Evolutionary conservation across 2,888 invertebrate species (phyloP).

Genomic region (Drosophila planitibia): DNA sequence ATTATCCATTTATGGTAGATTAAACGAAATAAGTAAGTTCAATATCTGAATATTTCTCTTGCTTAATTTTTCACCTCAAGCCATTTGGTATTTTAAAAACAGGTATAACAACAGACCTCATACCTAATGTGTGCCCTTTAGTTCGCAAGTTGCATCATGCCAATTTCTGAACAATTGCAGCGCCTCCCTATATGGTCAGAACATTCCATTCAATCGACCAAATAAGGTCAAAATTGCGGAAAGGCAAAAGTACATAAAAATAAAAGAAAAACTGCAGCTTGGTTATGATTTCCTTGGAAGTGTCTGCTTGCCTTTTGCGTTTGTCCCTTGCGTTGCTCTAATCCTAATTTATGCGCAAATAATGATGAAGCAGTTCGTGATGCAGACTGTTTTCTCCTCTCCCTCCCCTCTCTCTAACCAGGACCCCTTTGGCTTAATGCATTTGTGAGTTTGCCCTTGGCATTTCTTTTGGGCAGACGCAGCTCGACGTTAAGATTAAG

Average conservation of each 20-base stretch:
- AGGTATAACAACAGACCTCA: neutral
- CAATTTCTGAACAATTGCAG: constrained; percentile 54
- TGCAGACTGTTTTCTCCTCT: constrained; percentile 18
- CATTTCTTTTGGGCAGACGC: constrained; percentile 42
- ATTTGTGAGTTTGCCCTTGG: constrained; percentile 47
- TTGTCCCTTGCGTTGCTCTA: constrained; percentile 43
- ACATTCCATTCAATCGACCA: constrained; percentile 56
- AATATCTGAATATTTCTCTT: neutral
- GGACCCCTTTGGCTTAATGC: constrained; percentile 48
- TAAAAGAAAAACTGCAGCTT: constrained; percentile 23
- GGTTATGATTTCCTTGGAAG: constrained; percentile 72
- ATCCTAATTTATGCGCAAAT: constrained; percentile 82
- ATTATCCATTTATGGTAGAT: neutral
- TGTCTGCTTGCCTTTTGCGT: constrained; percentile 32
- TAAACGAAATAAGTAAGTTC: neutral
- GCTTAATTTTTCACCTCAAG: neutral
- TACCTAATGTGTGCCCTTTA: constrained; percentile 23
- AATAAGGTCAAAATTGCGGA: constrained; percentile 74
- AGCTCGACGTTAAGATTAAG: constrained; percentile 69
- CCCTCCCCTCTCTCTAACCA: neutral
- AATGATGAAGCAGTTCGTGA: constrained; percentile 74
- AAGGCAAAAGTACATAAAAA: constrained; percentile 9
- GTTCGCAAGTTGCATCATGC: constrained; percentile 33
- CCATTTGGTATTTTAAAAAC: neutral
- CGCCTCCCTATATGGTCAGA: constrained; percentile 54